These are phyloP conservation scores for Nephrotoma flavescens DNA, from an alignment of 2,888 invertebrate genomes.

Conservation along the genomic window DNA sequence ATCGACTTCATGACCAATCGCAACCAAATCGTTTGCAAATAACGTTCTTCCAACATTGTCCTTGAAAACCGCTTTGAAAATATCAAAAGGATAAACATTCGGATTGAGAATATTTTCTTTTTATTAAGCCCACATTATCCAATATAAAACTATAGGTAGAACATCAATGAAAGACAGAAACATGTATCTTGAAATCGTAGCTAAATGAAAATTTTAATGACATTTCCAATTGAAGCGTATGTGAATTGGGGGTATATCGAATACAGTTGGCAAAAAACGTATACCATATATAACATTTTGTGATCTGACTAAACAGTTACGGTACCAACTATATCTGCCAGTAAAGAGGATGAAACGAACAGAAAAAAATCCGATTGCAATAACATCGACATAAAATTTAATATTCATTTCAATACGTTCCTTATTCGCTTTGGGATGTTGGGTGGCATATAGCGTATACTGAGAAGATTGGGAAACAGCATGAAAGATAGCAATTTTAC, in stretches of 20 bases:
- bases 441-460: background rate
- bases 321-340: background rate
- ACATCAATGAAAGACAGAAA: background rate
- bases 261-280: background rate
- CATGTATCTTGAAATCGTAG: background rate
- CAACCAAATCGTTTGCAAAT: too few relatives aligned
- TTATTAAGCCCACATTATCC: too few relatives aligned
- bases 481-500: background rate
- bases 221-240: background rate
- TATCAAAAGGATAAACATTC: too few relatives aligned
- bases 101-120: too few relatives aligned
- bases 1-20: fast-evolving
- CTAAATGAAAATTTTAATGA: background rate
- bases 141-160: too few relatives aligned
- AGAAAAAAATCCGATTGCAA: background rate
- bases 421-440: background rate
- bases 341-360: background rate
- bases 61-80: too few relatives aligned
- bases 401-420: background rate
- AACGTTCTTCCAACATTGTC: too few relatives aligned
- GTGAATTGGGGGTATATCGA: background rate
- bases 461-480: background rate
- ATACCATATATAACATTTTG: background rate
- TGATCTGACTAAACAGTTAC: background rate
- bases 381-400: background rate